Conservation (phyloP, 1,140 invertebrate genomes). For the Latrodectus geometricus region DNA sequence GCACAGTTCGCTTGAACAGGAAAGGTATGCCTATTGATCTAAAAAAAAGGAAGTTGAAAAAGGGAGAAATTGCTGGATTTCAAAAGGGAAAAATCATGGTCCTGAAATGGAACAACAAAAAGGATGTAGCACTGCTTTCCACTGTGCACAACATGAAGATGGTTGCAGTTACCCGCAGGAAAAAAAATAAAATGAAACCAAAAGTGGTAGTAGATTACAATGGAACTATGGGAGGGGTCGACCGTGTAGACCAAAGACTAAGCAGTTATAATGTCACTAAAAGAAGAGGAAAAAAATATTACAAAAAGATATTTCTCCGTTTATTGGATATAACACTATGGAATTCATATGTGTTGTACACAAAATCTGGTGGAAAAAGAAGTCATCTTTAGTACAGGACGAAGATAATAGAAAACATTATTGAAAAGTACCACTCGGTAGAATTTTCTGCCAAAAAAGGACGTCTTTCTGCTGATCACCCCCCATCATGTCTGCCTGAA, state of each 20-base stretch:
- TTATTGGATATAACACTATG: not conserved
- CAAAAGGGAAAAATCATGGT: constrained; percentile 6
- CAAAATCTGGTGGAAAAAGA: too few species aligned
- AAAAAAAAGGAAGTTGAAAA: not conserved
- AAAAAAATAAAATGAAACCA: not conserved
- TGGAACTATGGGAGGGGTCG: not conserved
- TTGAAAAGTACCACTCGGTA: too few species aligned
- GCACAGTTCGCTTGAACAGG: not conserved
- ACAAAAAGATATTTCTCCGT: constrained; percentile 5
- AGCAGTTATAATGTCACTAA: not conserved
- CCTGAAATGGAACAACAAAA: constrained; percentile 11
- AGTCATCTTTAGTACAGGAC: too few species aligned
- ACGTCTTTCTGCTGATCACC: too few species aligned
- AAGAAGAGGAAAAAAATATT: not conserved
- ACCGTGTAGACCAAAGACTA: not conserved
- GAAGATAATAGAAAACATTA: too few species aligned
- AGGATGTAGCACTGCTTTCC: not conserved
- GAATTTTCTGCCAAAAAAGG: too few species aligned
- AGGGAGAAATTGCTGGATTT: not conserved
- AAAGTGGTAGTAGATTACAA: not conserved
- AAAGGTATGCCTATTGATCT: not conserved
- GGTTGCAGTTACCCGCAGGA: not conserved
- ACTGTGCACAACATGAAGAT: not conserved
- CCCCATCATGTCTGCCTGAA: too few species aligned
- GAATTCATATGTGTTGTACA: too few species aligned